A percentile compares a stretch with the other conserved stretches of the same genome.
phyloP scores from a whole-genome alignment of 2,113 vertebrate genomes.

The Heterocephalus glaber region DNA sequence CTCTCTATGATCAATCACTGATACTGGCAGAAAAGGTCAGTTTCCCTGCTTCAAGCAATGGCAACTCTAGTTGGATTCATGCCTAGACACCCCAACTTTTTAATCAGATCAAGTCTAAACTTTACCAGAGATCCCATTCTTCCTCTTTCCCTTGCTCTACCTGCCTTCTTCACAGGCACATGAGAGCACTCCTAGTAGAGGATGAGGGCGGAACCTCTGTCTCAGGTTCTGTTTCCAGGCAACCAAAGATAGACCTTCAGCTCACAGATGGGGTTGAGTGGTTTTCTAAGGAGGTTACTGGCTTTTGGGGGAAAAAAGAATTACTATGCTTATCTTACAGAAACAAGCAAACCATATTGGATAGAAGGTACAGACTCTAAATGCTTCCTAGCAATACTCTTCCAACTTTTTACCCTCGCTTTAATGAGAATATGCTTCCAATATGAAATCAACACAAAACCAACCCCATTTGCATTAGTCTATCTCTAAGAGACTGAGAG shows the following conservation, averaged over 20 bases:
- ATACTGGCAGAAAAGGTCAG: not conserved
- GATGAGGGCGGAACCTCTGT: fast-evolving
- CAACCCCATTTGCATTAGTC: no score
- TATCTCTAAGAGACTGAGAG: not conserved
- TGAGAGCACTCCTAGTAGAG: not conserved
- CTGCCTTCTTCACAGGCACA: not conserved
- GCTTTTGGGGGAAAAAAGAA: not conserved
- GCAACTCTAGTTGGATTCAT: not conserved
- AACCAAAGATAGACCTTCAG: not conserved
- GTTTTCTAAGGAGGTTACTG: not conserved
- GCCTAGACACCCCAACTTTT: not conserved
- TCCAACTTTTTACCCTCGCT: not conserved
- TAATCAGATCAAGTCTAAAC: not conserved
- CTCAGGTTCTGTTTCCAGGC: not conserved
- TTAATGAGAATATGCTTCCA: not conserved
- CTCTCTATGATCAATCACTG: not conserved
- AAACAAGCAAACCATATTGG: not conserved
- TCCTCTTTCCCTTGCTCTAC: no score
- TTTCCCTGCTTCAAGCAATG: not conserved
- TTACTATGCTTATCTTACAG: not conserved
- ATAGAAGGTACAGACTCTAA: not conserved
- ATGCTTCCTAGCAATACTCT: not conserved
- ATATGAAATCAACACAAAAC: not conserved
- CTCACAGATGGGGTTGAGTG: not conserved
- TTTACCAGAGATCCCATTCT: not conserved